phyloP scores from a whole-genome alignment of 2,888 invertebrate species.

The Liodrosophila aerea region DNA sequence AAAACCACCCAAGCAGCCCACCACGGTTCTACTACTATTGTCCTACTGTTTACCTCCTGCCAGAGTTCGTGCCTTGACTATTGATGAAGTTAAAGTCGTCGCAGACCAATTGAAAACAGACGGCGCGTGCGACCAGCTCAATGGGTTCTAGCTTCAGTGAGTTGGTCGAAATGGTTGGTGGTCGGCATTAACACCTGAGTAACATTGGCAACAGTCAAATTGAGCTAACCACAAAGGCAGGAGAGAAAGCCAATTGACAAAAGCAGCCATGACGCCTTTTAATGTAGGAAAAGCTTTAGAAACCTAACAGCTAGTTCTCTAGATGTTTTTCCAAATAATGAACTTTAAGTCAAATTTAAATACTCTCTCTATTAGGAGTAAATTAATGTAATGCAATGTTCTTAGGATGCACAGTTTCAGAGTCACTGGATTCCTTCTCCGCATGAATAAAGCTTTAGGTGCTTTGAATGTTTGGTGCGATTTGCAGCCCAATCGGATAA shows the following conservation, averaged over 20 bases:
- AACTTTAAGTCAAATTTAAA: too few relatives aligned
- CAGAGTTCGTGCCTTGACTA: conserved; percentile 50
- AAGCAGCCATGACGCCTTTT: neutral
- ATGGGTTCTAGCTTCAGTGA: conserved; percentile 33
- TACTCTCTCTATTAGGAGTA: too few relatives aligned
- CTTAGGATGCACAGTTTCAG: too few relatives aligned
- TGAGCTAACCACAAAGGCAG: neutral
- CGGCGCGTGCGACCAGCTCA: conserved; percentile 56
- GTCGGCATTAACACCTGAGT: conserved; percentile 60
- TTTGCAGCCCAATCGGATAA: too few relatives aligned
- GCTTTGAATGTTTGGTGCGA: too few relatives aligned
- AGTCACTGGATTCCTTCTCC: too few relatives aligned
- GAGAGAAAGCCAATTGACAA: too few relatives aligned
- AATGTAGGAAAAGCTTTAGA: neutral
- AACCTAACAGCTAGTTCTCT: neutral
- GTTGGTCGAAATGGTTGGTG: too few relatives aligned
- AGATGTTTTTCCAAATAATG: too few relatives aligned
- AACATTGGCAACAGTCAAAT: neutral
- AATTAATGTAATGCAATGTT: too few relatives aligned
- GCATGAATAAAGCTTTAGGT: too few relatives aligned
- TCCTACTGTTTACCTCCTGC: conserved; percentile 2
- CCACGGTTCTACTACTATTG: neutral
- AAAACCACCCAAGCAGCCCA: conserved; percentile 1
- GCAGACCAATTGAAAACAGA: conserved; percentile 48
- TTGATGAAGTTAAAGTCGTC: conserved; percentile 52